phyloP scores from a whole-genome alignment of 2,888 invertebrate species.

The Blastobasis adustella region DNA sequence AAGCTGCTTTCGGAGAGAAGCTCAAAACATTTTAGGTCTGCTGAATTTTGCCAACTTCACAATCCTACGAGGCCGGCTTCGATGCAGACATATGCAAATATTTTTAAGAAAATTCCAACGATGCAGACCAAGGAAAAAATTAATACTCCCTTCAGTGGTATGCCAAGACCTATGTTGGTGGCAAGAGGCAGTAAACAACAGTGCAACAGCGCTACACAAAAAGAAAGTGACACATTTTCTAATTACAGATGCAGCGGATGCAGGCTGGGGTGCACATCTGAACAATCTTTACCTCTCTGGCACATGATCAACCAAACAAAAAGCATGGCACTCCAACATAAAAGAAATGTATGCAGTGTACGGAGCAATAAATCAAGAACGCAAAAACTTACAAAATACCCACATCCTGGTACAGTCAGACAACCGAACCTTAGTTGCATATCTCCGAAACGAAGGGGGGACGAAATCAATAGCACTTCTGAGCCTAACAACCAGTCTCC shows the following conservation, averaged over 20 bases:
- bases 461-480: slow-evolving; percentile 11
- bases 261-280: no score
- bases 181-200: slow-evolving; percentile 3
- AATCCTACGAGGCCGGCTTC: slow-evolving; percentile 8
- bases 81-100: slow-evolving; percentile 13
- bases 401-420: slow-evolving; percentile 10
- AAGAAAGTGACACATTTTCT: not conserved
- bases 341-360: slow-evolving; percentile 19
- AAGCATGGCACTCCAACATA: slow-evolving; percentile 15
- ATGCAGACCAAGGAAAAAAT: slow-evolving; percentile 5
- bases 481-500: slow-evolving; percentile 1
- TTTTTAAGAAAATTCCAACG: slow-evolving; percentile 10
- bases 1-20: not conserved
- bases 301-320: slow-evolving; percentile 9
- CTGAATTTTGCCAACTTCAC: slow-evolving; percentile 15
- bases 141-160: slow-evolving; percentile 6
- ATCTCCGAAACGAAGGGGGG: slow-evolving; percentile 21
- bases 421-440: slow-evolving; percentile 12
- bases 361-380: slow-evolving; percentile 7
- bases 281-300: no score
- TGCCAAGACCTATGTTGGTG: slow-evolving; percentile 13
- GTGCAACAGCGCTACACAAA: slow-evolving; percentile 4
- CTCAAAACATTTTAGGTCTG: slow-evolving; percentile 9
- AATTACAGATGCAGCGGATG: no score
- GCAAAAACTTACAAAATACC: slow-evolving; percentile 5